These are phyloP conservation scores for Zophobas morio DNA, from an alignment of 1,140 invertebrate genomes.

Conservation along the genomic window DNA sequence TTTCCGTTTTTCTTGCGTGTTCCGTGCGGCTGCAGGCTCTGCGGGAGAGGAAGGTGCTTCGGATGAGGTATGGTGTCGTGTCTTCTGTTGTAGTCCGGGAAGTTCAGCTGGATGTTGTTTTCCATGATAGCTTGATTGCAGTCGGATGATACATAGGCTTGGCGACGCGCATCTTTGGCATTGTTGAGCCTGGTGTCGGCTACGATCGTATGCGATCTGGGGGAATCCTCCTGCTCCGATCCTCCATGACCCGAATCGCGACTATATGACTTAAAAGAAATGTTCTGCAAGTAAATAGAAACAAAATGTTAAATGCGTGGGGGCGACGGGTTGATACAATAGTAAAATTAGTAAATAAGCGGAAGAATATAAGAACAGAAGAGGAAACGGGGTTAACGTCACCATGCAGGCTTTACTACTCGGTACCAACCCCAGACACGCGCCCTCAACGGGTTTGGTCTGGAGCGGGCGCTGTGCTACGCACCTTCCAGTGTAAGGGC, in stretches of 20 bases:
- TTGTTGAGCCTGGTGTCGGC: slow-evolving; percentile 65
- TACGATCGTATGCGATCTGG: slow-evolving; percentile 72
- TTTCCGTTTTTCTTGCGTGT: slow-evolving; percentile 61
- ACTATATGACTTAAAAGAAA: slow-evolving; percentile 80
- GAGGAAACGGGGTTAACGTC: slow-evolving; percentile 28
- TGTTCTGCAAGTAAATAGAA: slow-evolving; percentile 73
- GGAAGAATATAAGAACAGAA: slow-evolving; percentile 20
- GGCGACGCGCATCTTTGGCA: slow-evolving; percentile 63
- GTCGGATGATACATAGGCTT: slow-evolving; percentile 57
- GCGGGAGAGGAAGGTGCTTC: slow-evolving; percentile 62
- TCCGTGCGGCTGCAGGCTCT: slow-evolving; percentile 58
- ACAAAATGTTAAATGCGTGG: background rate
- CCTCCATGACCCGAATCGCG: slow-evolving; percentile 76
- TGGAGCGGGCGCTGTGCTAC: slow-evolving; percentile 66
- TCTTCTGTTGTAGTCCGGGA: slow-evolving; percentile 57
- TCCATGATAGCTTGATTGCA: slow-evolving; percentile 56
- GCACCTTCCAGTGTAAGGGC: slow-evolving; percentile 79
- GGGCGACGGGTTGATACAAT: background rate
- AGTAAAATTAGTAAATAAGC: slow-evolving; percentile 23
- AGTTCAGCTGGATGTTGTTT: slow-evolving; percentile 56
- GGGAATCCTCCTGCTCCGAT: slow-evolving; percentile 77
- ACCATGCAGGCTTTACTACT: slow-evolving; percentile 31
- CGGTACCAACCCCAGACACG: slow-evolving; percentile 7
- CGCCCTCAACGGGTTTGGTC: background rate
- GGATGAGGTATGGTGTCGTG: slow-evolving; percentile 59